Conservation (phyloP, 2,113 vertebrate species). For the Pollachius pollachius region DNA sequence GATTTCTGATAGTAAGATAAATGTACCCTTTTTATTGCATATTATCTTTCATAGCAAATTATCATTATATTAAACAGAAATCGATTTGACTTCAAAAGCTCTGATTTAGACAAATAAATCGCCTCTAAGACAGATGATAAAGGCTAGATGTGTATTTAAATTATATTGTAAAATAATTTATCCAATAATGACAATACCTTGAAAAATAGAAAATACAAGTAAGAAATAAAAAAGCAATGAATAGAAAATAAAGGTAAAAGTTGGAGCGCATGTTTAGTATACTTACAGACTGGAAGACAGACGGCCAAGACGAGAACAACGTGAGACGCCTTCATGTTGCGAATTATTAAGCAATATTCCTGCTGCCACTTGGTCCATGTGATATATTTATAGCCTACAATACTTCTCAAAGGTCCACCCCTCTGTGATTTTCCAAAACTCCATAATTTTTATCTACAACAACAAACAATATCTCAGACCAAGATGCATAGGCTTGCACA, state of each 20-base stretch:
- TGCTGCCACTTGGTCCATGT: background rate
- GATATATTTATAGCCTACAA: too few relatives aligned
- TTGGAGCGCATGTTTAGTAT: background rate
- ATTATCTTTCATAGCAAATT: too few relatives aligned
- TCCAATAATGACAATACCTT: background rate
- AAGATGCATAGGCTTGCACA: too few relatives aligned
- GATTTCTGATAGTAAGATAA: too few relatives aligned
- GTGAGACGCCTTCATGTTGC: conserved; percentile 38
- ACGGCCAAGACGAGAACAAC: conserved; percentile 32
- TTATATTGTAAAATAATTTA: too few relatives aligned
- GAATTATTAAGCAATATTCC: background rate
- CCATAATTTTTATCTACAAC: background rate
- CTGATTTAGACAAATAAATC: too few relatives aligned
- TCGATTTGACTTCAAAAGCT: too few relatives aligned
- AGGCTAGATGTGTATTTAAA: too few relatives aligned
- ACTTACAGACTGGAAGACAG: conserved; percentile 44
- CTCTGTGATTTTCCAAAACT: background rate
- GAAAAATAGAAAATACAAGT: background rate
- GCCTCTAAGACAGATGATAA: too few relatives aligned
- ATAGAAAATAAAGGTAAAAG: background rate
- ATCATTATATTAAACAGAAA: too few relatives aligned
- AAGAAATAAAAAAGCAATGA: background rate
- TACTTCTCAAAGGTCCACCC: background rate
- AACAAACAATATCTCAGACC: too few relatives aligned
- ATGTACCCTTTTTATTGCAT: too few relatives aligned